A percentile compares a stretch with the other conserved stretches of the same genome.
These are phyloP conservation scores for Anodontia alba DNA, from an alignment of 2,888 invertebrate genomes.

Conservation along the genomic window DNA sequence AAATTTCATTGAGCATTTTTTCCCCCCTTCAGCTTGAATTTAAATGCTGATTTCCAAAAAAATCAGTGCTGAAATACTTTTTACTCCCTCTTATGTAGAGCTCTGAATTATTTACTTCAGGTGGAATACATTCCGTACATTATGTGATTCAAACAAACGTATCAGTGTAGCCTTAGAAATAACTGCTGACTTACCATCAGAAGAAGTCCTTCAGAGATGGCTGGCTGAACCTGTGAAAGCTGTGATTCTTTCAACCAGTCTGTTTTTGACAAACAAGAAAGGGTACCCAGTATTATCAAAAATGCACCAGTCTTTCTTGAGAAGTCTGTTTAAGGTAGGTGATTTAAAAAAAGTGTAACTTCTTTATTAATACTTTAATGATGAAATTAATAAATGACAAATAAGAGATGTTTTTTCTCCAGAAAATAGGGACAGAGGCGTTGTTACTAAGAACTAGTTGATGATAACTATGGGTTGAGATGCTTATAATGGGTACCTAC, in stretches of 20 bases:
- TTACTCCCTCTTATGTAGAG: no score
- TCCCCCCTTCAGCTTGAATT: no score
- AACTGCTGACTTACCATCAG: conserved; percentile 91
- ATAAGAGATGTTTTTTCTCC: no score
- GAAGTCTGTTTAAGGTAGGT: conserved; percentile 86
- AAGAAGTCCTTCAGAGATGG: conserved; percentile 91
- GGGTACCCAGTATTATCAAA: conserved; percentile 93
- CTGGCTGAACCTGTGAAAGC: conserved; percentile 96
- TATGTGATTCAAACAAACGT: conserved; percentile 85
- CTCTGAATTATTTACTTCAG: conserved; percentile 77
- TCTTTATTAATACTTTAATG: background rate
- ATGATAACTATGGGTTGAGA: no score
- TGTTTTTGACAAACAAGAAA: conserved; percentile 95
- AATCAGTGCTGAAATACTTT: no score
- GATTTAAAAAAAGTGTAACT: no score
- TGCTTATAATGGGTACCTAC: no score
- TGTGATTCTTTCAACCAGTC: conserved; percentile 91
- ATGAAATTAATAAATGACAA: no score
- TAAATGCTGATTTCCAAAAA: no score
- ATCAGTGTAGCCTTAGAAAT: conserved; percentile 92
- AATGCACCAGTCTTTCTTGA: conserved; percentile 90
- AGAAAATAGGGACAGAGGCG: no score
- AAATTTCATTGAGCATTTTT: no score
- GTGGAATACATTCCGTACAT: conserved; percentile 87
- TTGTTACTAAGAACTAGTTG: no score